A percentile compares a stretch with the other conserved stretches of the same genome.
Conservation (phyloP, 2,113 vertebrate species). For the Paedocypris sp. region DNA sequence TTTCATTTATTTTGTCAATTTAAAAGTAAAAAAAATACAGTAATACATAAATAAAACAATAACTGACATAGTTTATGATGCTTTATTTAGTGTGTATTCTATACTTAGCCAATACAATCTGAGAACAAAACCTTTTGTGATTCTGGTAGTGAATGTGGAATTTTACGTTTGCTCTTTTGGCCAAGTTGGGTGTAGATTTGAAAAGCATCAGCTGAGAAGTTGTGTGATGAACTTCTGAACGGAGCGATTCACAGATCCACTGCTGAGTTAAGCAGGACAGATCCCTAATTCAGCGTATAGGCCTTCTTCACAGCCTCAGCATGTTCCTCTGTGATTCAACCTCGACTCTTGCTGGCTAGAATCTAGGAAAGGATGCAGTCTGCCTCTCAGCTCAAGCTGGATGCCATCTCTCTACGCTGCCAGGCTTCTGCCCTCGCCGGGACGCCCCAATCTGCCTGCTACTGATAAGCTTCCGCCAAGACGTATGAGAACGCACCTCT, state of each 20-base stretch:
- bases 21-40: no score
- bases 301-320: constrained; percentile 51
- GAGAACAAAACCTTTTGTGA: no score
- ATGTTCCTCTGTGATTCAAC: constrained; percentile 41
- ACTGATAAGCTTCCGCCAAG: constrained; percentile 60
- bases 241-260: constrained; percentile 39
- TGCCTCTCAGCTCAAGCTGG: constrained; percentile 45
- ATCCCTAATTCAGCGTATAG: constrained; percentile 55
- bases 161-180: no score
- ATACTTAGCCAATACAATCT: no score
- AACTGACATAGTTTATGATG: no score
- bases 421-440: constrained; percentile 34
- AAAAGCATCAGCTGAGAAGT: no score
- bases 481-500: constrained; percentile 54
- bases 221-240: constrained; percentile 31
- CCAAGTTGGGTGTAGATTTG: no score
- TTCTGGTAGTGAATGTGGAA: no score
- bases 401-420: constrained; percentile 40
- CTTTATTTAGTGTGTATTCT: no score
- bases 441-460: constrained; percentile 51
- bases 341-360: constrained; percentile 39
- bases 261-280: constrained; percentile 37
- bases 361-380: constrained; percentile 41
- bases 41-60: no score
- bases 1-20: background rate